A percentile compares a stretch with the other conserved stretches of the same genome.
phyloP scores from a whole-genome alignment of 2,888 invertebrate genomes.

The Acanthosepion lycidas region DNA sequence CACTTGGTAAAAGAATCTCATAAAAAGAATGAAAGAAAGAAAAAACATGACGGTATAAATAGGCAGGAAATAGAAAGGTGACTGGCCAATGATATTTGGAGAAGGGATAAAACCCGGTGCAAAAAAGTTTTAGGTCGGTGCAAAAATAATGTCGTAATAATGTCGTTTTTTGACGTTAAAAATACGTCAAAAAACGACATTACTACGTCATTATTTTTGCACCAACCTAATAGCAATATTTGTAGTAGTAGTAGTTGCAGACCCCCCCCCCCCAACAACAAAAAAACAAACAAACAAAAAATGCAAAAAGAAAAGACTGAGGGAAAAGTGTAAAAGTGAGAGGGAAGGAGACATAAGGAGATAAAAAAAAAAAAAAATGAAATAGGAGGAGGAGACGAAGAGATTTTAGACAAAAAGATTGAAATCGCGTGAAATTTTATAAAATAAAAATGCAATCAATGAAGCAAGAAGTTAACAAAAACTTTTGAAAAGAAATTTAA shows the following conservation, averaged over 20 bases:
- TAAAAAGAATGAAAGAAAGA: not conserved
- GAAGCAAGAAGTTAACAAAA: not conserved
- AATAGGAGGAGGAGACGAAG: not conserved
- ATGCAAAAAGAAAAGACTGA: not conserved
- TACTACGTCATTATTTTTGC: too few species aligned
- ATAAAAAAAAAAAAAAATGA: not conserved
- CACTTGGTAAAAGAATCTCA: not conserved
- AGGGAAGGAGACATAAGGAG: not conserved
- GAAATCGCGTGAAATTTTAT: not conserved
- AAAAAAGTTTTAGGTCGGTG: too few species aligned
- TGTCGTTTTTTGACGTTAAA: too few species aligned
- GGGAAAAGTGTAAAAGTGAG: not conserved
- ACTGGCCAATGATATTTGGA: not conserved
- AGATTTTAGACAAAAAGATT: not conserved
- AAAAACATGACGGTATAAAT: not conserved
- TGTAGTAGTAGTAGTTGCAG: not conserved
- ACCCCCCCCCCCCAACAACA: too few species aligned
- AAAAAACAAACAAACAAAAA: not conserved
- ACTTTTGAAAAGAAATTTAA: not conserved
- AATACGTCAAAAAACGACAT: too few species aligned
- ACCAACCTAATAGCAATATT: not conserved
- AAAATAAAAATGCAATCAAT: not conserved
- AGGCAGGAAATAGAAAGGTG: not conserved
- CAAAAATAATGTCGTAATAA: too few species aligned
- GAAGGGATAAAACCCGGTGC: not conserved